phyloP scores from a whole-genome alignment of 1,140 invertebrate genomes.

The Brachionus asplanchnoidis region DNA sequence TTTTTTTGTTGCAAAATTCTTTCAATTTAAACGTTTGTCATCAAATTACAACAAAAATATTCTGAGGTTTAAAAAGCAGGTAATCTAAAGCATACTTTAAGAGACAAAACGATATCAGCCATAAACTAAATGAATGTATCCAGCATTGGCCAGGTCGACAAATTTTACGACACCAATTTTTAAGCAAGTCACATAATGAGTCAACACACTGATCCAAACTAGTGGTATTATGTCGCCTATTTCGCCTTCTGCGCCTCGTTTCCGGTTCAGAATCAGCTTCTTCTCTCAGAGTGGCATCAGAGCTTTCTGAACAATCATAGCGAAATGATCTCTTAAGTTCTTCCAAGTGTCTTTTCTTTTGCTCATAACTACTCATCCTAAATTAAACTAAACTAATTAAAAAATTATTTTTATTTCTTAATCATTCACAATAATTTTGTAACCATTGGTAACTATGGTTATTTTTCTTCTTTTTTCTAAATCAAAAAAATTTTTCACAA shows the following conservation, averaged over 20 bases:
- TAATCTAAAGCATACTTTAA: not conserved
- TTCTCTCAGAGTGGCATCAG: not conserved
- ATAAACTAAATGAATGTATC: not conserved
- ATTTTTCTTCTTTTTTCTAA: not conserved
- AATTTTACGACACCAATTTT: not conserved
- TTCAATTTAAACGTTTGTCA: not conserved
- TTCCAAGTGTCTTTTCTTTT: not conserved
- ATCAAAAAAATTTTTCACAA: not conserved
- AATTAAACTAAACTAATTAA: not conserved
- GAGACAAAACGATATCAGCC: not conserved
- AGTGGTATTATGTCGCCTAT: not conserved
- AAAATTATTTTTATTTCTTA: not conserved
- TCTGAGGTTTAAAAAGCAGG: not conserved
- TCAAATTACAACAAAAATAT: conserved; percentile 3
- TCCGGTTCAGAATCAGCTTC: not conserved
- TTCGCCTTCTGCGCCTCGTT: not conserved
- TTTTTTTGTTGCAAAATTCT: not conserved
- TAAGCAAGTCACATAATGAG: not conserved
- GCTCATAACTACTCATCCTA: conserved; percentile 19
- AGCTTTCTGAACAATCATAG: not conserved
- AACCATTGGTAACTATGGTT: not conserved
- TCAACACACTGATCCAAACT: not conserved
- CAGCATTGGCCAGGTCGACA: not conserved
- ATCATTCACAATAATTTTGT: not conserved
- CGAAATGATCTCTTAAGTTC: not conserved